Evolutionary conservation across 2,797 vertebrate genomes (phyloP).

Genomic region (Octomys mimax): DNA sequence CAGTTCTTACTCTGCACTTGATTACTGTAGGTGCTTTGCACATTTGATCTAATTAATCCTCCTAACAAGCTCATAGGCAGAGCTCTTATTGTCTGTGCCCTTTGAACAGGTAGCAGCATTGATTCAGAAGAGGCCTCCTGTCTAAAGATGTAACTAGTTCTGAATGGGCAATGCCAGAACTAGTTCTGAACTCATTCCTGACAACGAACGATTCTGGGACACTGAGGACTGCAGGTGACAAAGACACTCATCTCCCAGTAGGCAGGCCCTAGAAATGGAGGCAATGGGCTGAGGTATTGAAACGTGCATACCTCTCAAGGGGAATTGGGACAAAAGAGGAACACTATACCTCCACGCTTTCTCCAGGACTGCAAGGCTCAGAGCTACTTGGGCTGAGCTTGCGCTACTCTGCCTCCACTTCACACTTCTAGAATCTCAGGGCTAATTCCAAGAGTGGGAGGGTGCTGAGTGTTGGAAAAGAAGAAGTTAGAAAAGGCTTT

Average conservation of each 20-base stretch:
- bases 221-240: rapidly evolving
- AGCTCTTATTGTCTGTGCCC: neutral
- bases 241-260: neutral
- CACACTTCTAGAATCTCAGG: neutral
- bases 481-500: neutral
- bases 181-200: neutral
- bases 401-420: rapidly evolving
- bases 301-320: neutral
- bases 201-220: neutral
- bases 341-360: neutral
- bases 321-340: neutral
- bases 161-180: neutral
- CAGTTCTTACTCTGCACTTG: neutral
- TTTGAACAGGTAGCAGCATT: neutral
- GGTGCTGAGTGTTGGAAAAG: neutral
- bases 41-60: neutral
- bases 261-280: neutral
- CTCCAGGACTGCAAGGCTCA: neutral
- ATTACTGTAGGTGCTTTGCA: neutral
- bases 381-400: neutral
- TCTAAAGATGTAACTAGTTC: neutral
- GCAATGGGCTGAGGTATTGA: neutral
- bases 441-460: neutral
- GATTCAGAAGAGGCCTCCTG: neutral
- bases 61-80: neutral